A percentile compares a stretch with the other conserved stretches of the same genome.
Conservation (phyloP, 1,140 invertebrate species). For the Drosophila fuyamai region DNA sequence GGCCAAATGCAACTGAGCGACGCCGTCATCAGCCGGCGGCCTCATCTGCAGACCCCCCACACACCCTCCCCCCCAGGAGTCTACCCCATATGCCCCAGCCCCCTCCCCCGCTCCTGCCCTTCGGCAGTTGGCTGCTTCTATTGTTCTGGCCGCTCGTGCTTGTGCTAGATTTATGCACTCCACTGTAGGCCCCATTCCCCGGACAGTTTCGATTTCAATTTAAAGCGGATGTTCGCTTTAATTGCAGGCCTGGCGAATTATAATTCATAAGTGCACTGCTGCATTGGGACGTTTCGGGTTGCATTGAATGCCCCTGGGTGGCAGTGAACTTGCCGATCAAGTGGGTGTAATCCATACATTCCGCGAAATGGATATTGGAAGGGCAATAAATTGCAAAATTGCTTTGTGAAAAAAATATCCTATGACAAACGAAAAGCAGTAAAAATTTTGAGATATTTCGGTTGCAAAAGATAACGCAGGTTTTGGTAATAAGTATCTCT, state of each 20-base stretch:
- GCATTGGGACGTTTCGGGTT: slow-evolving; percentile 49
- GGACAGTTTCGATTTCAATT: slow-evolving; percentile 78
- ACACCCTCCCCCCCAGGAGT: background rate
- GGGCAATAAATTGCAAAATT: slow-evolving; percentile 9
- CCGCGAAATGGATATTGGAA: slow-evolving; percentile 7
- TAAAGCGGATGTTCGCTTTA: slow-evolving; percentile 71
- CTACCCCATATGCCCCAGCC: background rate
- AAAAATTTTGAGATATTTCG: too few relatives aligned
- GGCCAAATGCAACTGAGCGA: slow-evolving; percentile 47
- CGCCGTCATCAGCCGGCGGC: slow-evolving; percentile 48
- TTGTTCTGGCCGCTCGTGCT: slow-evolving; percentile 78
- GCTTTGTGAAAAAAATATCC: slow-evolving; percentile 5
- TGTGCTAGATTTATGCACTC: slow-evolving; percentile 76
- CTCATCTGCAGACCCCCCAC: slow-evolving; percentile 1
- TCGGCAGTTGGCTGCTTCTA: slow-evolving; percentile 33
- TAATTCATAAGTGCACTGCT: slow-evolving; percentile 63
- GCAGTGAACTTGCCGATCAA: slow-evolving; percentile 66
- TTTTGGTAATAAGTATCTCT: too few relatives aligned
- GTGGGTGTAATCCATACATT: slow-evolving; percentile 16
- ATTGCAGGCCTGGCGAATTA: slow-evolving; percentile 54
- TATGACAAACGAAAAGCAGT: background rate
- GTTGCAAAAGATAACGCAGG: too few relatives aligned
- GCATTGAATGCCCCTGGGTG: slow-evolving; percentile 30
- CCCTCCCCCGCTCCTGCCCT: slow-evolving; percentile 15
- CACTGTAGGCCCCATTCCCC: slow-evolving; percentile 1